phyloP scores from a whole-genome alignment of 2,888 invertebrate genomes.

The Candidula unifasciata region DNA sequence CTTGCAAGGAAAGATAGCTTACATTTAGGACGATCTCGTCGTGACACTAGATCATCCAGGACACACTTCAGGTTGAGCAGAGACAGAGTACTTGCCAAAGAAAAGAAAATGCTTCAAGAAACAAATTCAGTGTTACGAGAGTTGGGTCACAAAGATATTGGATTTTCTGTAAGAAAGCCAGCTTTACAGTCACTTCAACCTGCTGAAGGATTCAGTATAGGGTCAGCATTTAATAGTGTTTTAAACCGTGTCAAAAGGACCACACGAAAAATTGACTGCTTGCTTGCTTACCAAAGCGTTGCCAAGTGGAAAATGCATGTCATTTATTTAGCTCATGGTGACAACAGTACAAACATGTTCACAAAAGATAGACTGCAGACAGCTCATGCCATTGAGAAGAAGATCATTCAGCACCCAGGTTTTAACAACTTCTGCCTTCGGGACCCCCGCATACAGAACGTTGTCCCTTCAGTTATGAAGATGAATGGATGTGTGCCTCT shows the following conservation, averaged over 20 bases:
- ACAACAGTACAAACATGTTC: constrained; percentile 69
- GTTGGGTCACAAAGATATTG: not conserved
- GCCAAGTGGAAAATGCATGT: constrained; percentile 64
- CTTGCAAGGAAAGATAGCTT: constrained; percentile 57
- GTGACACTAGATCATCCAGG: constrained; percentile 5
- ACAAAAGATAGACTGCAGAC: constrained; percentile 67
- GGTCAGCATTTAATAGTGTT: constrained; percentile 2
- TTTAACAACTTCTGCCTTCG: constrained; percentile 71
- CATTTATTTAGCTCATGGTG: constrained; percentile 68
- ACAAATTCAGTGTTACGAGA: constrained; percentile 8
- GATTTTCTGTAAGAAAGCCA: constrained; percentile 26
- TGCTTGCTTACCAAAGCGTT: constrained; percentile 52
- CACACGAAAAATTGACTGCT: constrained; percentile 45
- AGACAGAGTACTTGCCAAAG: constrained; percentile 25
- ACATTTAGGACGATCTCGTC: constrained; percentile 10
- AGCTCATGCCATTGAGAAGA: constrained; percentile 69
- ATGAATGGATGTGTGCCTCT: constrained; percentile 70
- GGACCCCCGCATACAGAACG: constrained; percentile 53
- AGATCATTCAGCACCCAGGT: constrained; percentile 63
- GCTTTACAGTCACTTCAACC: not conserved
- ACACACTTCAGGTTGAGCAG: not conserved
- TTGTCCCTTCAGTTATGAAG: constrained; percentile 61
- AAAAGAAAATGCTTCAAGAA: constrained; percentile 23
- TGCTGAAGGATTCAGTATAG: not conserved
- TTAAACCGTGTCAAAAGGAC: constrained; percentile 53